Evolutionary conservation across 1,140 invertebrate genomes (phyloP).

Genomic region (Phthorimaea operculella): DNA sequence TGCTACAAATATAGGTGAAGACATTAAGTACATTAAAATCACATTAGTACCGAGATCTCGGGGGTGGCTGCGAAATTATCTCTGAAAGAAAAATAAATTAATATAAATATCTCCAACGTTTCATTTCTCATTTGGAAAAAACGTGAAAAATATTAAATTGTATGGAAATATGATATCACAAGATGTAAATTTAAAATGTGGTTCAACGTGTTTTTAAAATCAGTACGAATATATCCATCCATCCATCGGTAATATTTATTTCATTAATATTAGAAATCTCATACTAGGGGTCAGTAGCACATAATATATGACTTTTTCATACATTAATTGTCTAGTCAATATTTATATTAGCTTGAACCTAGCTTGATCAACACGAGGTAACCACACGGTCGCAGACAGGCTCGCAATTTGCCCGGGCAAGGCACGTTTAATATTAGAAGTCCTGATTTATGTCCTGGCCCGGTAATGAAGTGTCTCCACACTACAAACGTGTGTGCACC

Average conservation of each 20-base stretch:
- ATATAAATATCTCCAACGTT: conserved; percentile 36
- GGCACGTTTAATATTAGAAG: conserved; percentile 70
- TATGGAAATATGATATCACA: conserved; percentile 48
- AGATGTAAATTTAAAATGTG: neutral
- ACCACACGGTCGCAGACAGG: conserved; percentile 43
- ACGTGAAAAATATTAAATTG: conserved; percentile 49
- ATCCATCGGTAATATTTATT: no score
- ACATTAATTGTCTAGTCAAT: no score
- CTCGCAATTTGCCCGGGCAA: conserved; percentile 58
- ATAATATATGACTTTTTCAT: no score
- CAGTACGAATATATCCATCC: no score
- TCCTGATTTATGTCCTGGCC: conserved; percentile 66
- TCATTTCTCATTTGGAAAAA: conserved; percentile 42
- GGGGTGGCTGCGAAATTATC: conserved; percentile 49
- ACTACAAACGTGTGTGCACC: conserved; percentile 55
- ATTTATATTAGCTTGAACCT: no score
- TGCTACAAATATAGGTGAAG: conserved; percentile 49
- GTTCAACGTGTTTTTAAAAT: no score
- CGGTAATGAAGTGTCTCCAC: conserved; percentile 67
- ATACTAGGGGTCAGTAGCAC: no score
- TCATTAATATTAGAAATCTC: no score
- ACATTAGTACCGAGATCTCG: conserved; percentile 59
- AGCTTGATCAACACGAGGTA: conserved; percentile 8
- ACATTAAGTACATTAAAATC: conserved; percentile 64
- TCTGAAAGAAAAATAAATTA: conserved; percentile 49